phyloP scores from a whole-genome alignment of 2,797 vertebrate genomes.

The Anas georgica region DNA sequence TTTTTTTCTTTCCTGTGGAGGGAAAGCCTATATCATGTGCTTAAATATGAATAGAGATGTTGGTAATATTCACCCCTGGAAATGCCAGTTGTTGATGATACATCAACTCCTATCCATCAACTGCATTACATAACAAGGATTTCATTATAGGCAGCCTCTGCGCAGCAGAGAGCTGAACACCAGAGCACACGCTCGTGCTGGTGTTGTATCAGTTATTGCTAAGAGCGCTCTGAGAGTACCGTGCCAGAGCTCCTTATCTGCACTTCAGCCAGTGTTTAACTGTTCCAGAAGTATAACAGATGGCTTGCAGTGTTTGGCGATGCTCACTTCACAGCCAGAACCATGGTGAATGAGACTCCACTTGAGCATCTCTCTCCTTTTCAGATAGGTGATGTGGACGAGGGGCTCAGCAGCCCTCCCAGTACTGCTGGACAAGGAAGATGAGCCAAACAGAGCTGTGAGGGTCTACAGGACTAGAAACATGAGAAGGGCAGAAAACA shows the following conservation, averaged over 20 bases:
- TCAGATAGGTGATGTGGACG: not conserved
- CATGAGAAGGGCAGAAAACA: not conserved
- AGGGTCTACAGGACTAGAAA: not conserved
- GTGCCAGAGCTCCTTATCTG: not conserved
- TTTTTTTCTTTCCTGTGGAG: not conserved
- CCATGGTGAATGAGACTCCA: not conserved
- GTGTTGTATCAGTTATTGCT: not conserved
- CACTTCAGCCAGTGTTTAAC: not conserved
- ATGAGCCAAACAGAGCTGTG: not conserved
- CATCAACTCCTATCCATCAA: not conserved
- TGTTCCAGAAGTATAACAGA: not conserved
- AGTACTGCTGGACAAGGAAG: not conserved
- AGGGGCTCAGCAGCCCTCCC: fast-evolving
- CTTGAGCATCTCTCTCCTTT: not conserved
- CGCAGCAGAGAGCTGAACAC: not conserved
- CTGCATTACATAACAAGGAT: not conserved
- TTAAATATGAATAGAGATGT: slow-evolving; percentile 29
- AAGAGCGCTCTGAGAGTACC: fast-evolving
- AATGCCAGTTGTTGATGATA: not conserved
- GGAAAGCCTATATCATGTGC: not conserved
- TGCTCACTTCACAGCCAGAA: not conserved
- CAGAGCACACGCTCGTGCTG: fast-evolving
- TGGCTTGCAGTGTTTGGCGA: slow-evolving; percentile 8
- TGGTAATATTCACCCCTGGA: slow-evolving; percentile 15
- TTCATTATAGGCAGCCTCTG: not conserved